A percentile compares a stretch with the other conserved stretches of the same genome.
Evolutionary conservation across 1,140 invertebrate genomes (phyloP).

Genomic region (Achatina immaculata): DNA sequence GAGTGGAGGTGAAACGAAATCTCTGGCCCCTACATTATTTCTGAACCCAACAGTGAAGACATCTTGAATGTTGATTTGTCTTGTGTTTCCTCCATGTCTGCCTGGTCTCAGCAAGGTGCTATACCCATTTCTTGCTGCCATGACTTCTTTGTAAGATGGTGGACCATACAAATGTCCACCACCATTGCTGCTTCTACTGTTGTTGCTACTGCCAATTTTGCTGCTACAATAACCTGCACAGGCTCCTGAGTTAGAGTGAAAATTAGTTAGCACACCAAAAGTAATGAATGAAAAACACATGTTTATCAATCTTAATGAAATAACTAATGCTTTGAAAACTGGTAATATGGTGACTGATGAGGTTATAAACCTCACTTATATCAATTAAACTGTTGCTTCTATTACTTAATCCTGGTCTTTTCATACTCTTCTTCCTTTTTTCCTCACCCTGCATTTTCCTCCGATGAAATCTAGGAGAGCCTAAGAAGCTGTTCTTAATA

Average conservation of each 20-base stretch:
- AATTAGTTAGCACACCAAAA: background rate
- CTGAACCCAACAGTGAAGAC: conserved; percentile 11
- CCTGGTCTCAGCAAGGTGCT: background rate
- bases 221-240: conserved; percentile 8
- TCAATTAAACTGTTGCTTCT: background rate
- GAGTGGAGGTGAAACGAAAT: background rate
- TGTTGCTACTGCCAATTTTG: background rate
- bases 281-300: no score
- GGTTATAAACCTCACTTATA: background rate
- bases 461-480: conserved; percentile 96
- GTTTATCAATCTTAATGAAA: background rate
- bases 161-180: background rate
- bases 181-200: background rate
- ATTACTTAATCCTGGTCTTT: background rate
- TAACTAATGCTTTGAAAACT: background rate
- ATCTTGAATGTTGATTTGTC: background rate
- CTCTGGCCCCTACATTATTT: background rate
- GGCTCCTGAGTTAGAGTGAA: background rate
- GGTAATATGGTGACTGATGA: conserved; percentile 7
- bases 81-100: background rate
- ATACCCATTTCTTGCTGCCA: conserved; percentile 22
- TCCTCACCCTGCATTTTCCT: conserved; percentile 90
- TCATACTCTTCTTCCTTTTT: conserved; percentile 45
- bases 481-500: conserved; percentile 98
- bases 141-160: conserved; percentile 12